Evolutionary conservation across 1,140 invertebrate species (phyloP), one percentile per base, ranked within the genome.

Genomic region (Melanaphis sacchari): DNA sequence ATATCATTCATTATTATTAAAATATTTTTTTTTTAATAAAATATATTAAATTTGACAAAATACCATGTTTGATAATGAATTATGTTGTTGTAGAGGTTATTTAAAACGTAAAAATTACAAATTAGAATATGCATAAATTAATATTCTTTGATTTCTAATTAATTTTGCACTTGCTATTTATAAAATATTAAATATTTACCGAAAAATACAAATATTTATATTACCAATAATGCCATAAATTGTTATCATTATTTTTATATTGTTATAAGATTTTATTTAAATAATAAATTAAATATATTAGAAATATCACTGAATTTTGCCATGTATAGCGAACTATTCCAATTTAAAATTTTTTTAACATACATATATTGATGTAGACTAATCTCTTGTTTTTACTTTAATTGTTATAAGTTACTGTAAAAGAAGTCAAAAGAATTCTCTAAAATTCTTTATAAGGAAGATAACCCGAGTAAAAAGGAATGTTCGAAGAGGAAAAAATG

Each of bases 331-430:
- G 31, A 43, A 85, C 43, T 9, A 11, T 31, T 76, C 4, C 15
- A n/a, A 43, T 85, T 41, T 43, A 43, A 31, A 85, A 85, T 15
- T 1, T 85, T 43, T 11, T 85, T 85, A 18, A 43, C 40, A 15
- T 26, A 43, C 9, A 85, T 43, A 85, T 7, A 43, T 18, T 41
- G 8, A 26, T 11, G 21, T 81, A 81, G 38, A 21, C 84, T 4
- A 40, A 85, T 11, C 18, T 43, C 7, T 88, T 52, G 18, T 88
- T 88, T 52, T 36, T 49, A 36, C 31, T 52, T 52, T 88, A 88
- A 88, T 88, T 88, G 43, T 88, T 52, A 22, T 88, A 52, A 21
- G 87, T 88, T 88, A 52, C 38, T 88, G n/a, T 88, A 49, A 36
- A 88, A 46, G 7, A 36, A 31, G 36, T 88, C 41, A 41, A 36